A percentile compares a stretch with the other conserved stretches of the same genome.
Evolutionary conservation across 1,140 invertebrate genomes (phyloP).

Genomic region (Physella acuta): DNA sequence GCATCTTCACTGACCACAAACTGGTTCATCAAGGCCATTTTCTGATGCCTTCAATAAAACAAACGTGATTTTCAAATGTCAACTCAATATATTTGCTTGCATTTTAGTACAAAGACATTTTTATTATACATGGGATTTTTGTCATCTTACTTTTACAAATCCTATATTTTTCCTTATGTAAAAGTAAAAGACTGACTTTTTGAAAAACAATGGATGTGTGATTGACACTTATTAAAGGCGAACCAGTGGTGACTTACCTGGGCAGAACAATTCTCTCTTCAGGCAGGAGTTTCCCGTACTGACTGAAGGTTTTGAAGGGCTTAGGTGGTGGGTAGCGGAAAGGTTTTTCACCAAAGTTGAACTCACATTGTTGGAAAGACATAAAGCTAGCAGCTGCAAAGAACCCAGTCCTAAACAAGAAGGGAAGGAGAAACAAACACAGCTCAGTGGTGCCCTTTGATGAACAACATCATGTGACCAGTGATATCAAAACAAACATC

Average conservation of each 20-base stretch:
- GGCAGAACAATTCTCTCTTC: conserved; percentile 56
- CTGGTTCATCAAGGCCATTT: conserved; percentile 72
- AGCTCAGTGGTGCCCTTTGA: too few species aligned
- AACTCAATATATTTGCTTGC: background rate
- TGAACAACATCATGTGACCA: too few species aligned
- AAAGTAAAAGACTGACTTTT: too few species aligned
- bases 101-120: too few species aligned
- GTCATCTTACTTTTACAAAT: too few species aligned
- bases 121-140: too few species aligned
- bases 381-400: conserved; percentile 94
- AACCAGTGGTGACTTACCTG: too few species aligned
- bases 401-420: conserved; percentile 74
- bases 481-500: too few species aligned
- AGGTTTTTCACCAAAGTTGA: conserved; percentile 85
- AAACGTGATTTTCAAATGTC: conserved; percentile 4
- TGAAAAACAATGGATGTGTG: too few species aligned
- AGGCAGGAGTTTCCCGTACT: conserved; percentile 69
- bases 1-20: conserved; percentile 80
- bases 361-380: conserved; percentile 91
- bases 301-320: conserved; percentile 76
- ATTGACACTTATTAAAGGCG: too few species aligned
- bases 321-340: conserved; percentile 77
- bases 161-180: too few species aligned
- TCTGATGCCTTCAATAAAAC: conserved; percentile 70
- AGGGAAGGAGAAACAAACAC: conserved; percentile 18